Percentiles rank a stretch among this genome's conserved stretches.
phyloP scores from a whole-genome alignment of 2,888 invertebrate genomes.

The Lithophane ornitopus region DNA sequence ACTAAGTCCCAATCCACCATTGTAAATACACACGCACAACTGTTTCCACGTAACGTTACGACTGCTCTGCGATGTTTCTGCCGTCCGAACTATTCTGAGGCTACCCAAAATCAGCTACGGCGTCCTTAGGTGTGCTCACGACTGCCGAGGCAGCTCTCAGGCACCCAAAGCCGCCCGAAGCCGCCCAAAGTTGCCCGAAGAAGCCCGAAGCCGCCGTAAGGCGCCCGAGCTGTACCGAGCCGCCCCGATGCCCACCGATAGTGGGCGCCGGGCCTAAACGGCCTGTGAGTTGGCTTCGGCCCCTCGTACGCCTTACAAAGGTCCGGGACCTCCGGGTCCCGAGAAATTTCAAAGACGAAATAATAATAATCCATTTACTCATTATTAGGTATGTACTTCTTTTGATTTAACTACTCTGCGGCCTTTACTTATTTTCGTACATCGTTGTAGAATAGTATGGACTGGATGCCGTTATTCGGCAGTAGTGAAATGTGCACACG shows the following conservation, averaged over 20 bases:
- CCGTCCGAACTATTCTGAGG: too few species aligned
- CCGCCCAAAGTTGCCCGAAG: background rate
- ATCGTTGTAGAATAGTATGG: background rate
- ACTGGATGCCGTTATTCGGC: background rate
- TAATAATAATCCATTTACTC: too few species aligned
- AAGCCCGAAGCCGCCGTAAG: conserved; percentile 14
- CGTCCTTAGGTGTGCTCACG: too few species aligned
- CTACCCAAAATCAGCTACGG: too few species aligned
- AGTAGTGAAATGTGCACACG: background rate
- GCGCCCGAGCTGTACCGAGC: conserved; percentile 8
- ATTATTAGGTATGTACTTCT: background rate
- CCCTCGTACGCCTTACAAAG: too few species aligned
- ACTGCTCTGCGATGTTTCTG: too few species aligned
- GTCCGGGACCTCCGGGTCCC: too few species aligned
- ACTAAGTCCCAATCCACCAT: too few species aligned
- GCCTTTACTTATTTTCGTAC: background rate
- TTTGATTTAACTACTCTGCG: conserved; percentile 2
- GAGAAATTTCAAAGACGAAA: too few species aligned
- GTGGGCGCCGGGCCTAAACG: conserved; percentile 1
- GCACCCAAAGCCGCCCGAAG: background rate
- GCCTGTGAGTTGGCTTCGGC: too few species aligned
- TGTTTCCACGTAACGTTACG: too few species aligned
- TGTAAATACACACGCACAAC: too few species aligned
- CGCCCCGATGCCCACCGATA: conserved; percentile 19
- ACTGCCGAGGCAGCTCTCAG: background rate